Evolutionary conservation across 2,113 vertebrate genomes (phyloP).

Genomic region (Varanus salvator): DNA sequence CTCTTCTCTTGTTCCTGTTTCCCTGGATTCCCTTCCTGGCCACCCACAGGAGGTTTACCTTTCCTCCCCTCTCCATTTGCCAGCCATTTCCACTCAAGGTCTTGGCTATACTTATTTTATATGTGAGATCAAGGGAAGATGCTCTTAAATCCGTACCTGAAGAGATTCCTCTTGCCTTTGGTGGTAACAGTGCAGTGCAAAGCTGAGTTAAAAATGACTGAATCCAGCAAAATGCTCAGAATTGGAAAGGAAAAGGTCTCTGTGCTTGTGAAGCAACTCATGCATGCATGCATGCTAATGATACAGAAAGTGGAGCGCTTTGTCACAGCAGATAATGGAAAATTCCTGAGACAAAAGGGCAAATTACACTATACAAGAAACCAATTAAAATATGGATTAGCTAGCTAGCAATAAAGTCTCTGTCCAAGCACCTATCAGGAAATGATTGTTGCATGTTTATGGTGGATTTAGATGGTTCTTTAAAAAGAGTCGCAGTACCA

Average conservation of each 20-base stretch:
- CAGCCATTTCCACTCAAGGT: not conserved
- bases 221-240: conserved; percentile 14
- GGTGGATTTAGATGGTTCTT: not conserved
- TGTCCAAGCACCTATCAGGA: conserved; percentile 1
- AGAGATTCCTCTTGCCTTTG: not conserved
- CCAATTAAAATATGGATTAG: conserved; percentile 26
- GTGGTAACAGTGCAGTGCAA: conserved; percentile 7
- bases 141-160: not conserved
- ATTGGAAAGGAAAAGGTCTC: not conserved
- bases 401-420: not conserved
- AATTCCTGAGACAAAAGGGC: conserved; percentile 20
- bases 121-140: not conserved
- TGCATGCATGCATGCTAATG: conserved; percentile 11
- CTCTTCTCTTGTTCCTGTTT: too few relatives aligned
- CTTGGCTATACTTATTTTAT: not conserved
- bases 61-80: too few relatives aligned
- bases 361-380: conserved; percentile 20
- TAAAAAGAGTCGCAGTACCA: not conserved
- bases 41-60: too few relatives aligned
- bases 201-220: not conserved
- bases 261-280: not conserved
- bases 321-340: conserved; percentile 31
- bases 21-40: too few relatives aligned
- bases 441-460: not conserved
- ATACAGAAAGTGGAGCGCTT: not conserved